A percentile compares a stretch with the other conserved stretches of the same genome.
phyloP scores from a whole-genome alignment of 2,113 vertebrate species.

The Sclerurus mexicanus region DNA sequence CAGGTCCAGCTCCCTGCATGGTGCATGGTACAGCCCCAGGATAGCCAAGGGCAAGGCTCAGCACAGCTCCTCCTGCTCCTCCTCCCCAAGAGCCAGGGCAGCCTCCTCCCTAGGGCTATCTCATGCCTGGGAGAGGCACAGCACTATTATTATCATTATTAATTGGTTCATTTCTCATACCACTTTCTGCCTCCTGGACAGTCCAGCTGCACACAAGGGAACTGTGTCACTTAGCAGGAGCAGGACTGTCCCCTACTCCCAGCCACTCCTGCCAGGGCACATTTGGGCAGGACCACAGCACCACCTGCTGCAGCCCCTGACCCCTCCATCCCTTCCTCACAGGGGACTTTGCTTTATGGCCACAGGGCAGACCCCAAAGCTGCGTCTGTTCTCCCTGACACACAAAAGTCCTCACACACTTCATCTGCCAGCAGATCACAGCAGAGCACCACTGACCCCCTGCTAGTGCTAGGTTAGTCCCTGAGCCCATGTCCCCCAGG shows the following conservation, averaged over 20 bases:
- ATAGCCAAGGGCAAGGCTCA: neutral
- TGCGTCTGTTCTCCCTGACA: fast-evolving
- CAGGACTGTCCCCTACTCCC: neutral
- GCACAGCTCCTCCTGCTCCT: neutral
- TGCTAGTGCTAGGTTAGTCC: neutral
- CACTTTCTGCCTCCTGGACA: conserved; percentile 37
- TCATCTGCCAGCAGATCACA: neutral
- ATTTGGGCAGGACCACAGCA: neutral
- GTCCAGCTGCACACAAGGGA: neutral
- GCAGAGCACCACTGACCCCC: neutral
- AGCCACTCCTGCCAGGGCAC: neutral
- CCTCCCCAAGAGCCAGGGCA: neutral
- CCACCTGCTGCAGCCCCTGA: neutral
- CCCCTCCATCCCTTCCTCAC: neutral
- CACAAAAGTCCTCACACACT: fast-evolving
- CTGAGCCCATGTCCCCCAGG: neutral
- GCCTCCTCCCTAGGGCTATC: conserved; percentile 16
- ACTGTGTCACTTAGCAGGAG: fast-evolving
- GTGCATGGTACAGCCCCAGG: neutral
- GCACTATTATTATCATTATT: neutral
- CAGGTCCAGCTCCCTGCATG: fast-evolving
- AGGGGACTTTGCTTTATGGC: neutral
- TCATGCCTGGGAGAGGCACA: neutral
- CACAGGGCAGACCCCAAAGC: neutral
- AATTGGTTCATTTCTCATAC: conserved; percentile 4